These are phyloP conservation scores for Yponomeuta cagnagella DNA, from an alignment of 2,888 invertebrate genomes.

Conservation along the genomic window DNA sequence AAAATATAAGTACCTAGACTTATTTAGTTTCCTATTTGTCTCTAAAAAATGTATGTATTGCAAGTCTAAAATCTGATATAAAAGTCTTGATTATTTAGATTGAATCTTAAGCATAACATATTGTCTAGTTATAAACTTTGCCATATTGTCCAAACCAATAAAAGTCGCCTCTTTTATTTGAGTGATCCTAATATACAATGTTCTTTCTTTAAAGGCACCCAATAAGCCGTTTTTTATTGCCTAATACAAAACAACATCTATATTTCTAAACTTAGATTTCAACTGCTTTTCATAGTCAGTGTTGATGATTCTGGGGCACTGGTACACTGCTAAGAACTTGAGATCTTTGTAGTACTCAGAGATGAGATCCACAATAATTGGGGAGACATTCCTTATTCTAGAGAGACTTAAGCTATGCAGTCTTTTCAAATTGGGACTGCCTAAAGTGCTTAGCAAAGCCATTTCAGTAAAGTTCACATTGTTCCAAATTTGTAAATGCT, in stretches of 20 bases:
- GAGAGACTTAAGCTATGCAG: slow-evolving; percentile 60
- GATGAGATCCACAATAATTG: slow-evolving; percentile 55
- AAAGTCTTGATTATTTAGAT: not conserved
- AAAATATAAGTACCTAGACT: no score
- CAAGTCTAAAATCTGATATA: not conserved
- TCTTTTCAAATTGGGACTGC: slow-evolving; percentile 40
- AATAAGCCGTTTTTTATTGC: not conserved
- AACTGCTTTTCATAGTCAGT: slow-evolving; percentile 61
- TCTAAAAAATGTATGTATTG: not conserved
- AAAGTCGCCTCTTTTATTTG: not conserved
- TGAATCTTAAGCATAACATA: not conserved
- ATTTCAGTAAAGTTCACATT: slow-evolving; percentile 53
- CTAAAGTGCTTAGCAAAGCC: slow-evolving; percentile 44
- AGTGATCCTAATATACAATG: not conserved
- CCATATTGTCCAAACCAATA: slow-evolving; percentile 3
- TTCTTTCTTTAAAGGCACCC: not conserved
- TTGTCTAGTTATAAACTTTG: slow-evolving; percentile 2
- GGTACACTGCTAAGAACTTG: slow-evolving; percentile 60
- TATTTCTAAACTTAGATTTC: slow-evolving; percentile 60
- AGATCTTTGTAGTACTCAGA: slow-evolving; percentile 59
- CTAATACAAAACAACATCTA: slow-evolving; percentile 59
- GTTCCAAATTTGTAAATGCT: slow-evolving; percentile 64
- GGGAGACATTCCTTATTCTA: slow-evolving; percentile 53
- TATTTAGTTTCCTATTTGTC: no score
- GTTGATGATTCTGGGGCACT: slow-evolving; percentile 57